Conservation (phyloP, 2,113 vertebrate species). For the Struthio camelus region DNA sequence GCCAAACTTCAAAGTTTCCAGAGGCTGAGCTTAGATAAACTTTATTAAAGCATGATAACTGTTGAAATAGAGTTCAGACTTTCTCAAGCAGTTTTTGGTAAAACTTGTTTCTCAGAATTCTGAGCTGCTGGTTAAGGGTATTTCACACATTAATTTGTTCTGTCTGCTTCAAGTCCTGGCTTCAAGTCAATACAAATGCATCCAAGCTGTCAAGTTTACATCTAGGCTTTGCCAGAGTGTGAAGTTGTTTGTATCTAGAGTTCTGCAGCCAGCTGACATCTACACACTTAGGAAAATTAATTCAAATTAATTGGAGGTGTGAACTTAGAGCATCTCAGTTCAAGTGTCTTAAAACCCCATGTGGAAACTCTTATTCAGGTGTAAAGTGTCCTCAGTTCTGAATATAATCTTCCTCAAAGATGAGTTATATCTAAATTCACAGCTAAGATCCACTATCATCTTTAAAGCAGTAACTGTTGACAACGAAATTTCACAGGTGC, state of each 20-base stretch:
- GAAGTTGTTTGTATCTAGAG: conserved; percentile 66
- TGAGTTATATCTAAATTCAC: conserved; percentile 64
- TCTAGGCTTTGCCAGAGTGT: conserved; percentile 67
- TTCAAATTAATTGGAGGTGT: conserved; percentile 71
- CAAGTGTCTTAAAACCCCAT: conserved; percentile 60
- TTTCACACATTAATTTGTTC: conserved; percentile 59
- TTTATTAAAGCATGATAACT: conserved; percentile 42
- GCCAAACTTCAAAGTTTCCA: conserved; percentile 57
- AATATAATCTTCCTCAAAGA: conserved; percentile 52
- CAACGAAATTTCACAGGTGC: conserved; percentile 69
- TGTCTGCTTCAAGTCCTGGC: conserved; percentile 64
- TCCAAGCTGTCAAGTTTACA: conserved; percentile 71
- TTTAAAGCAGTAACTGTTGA: conserved; percentile 62
- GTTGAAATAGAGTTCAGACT: conserved; percentile 25
- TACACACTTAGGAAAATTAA: conserved; percentile 69
- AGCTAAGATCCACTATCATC: conserved; percentile 43
- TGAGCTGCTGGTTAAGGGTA: conserved; percentile 41
- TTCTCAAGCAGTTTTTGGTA: conserved; percentile 47
- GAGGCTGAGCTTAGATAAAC: conserved; percentile 55
- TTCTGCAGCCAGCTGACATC: conserved; percentile 66
- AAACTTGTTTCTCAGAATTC: conserved; percentile 38
- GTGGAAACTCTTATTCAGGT: conserved; percentile 68
- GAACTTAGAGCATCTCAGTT: conserved; percentile 53
- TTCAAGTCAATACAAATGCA: conserved; percentile 60
- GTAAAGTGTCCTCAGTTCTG: conserved; percentile 65